Conservation (phyloP, 2,888 invertebrate genomes). For the Invenusta paracnida region DNA sequence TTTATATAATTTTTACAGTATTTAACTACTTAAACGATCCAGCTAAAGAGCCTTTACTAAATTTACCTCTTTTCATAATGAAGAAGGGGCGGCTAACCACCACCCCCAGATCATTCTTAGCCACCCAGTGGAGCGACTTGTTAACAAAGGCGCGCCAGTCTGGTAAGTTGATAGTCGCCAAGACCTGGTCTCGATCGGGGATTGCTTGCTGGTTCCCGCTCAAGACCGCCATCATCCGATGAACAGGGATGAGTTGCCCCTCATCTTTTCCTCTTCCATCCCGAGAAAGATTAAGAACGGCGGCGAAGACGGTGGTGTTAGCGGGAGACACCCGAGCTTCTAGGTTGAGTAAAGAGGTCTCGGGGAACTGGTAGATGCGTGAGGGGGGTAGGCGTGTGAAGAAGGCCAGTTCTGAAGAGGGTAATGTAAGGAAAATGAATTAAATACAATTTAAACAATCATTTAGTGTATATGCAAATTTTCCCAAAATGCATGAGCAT, state of each 20-base stretch:
- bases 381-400: background rate
- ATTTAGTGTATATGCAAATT: too few relatives aligned
- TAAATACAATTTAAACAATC: too few relatives aligned
- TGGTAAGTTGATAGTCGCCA: background rate
- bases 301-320: background rate
- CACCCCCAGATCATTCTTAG: background rate
- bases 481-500: too few relatives aligned
- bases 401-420: background rate
- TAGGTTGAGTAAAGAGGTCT: background rate
- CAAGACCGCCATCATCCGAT: background rate
- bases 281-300: background rate
- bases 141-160: background rate
- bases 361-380: background rate
- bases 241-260: background rate
- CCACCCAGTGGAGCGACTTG: background rate
- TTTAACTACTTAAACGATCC: too few relatives aligned
- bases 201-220: background rate
- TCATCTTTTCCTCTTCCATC: background rate
- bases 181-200: background rate
- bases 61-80: background rate
- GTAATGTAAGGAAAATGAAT: too few relatives aligned
- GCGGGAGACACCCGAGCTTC: background rate
- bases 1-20: too few relatives aligned
- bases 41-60: too few relatives aligned
- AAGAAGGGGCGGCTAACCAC: background rate